Percentiles rank a stretch among this genome's conserved stretches.
Evolutionary conservation across 2,797 vertebrate species (phyloP).

Genomic region (Psittacula echo): DNA sequence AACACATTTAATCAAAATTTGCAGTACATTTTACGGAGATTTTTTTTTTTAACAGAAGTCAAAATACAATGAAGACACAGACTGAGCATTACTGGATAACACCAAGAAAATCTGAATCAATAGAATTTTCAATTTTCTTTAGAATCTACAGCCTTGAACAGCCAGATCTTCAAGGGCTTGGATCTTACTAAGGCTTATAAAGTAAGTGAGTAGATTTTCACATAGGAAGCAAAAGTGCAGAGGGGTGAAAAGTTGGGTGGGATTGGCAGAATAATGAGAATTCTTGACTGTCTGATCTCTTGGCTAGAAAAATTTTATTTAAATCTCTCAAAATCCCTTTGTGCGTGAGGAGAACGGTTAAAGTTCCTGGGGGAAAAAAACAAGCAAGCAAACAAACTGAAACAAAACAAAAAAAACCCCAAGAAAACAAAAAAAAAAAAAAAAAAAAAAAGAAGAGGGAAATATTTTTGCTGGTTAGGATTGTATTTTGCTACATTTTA

Average conservation of each 20-base stretch:
- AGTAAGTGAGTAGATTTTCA: slow-evolving; percentile 27
- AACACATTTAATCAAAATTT: background rate
- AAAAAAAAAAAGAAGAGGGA: background rate
- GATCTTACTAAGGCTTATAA: background rate
- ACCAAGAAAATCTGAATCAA: background rate
- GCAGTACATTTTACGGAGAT: background rate
- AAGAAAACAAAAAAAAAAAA: background rate
- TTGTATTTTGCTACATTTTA: background rate
- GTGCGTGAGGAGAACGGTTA: background rate
- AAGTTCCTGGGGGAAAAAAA: background rate
- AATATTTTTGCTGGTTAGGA: background rate
- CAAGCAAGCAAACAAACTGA: background rate
- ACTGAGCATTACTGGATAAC: background rate
- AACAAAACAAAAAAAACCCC: background rate
- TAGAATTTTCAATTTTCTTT: background rate
- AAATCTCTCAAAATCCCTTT: background rate
- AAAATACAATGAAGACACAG: background rate
- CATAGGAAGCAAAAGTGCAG: background rate
- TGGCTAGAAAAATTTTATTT: background rate
- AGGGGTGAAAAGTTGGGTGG: background rate
- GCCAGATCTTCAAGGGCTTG: background rate
- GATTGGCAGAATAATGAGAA: slow-evolving; percentile 1
- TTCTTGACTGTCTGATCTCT: background rate
- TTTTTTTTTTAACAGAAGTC: background rate
- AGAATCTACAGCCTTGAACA: background rate